Conservation (phyloP, 1,140 invertebrate species). For the Drosophila arizonae region DNA sequence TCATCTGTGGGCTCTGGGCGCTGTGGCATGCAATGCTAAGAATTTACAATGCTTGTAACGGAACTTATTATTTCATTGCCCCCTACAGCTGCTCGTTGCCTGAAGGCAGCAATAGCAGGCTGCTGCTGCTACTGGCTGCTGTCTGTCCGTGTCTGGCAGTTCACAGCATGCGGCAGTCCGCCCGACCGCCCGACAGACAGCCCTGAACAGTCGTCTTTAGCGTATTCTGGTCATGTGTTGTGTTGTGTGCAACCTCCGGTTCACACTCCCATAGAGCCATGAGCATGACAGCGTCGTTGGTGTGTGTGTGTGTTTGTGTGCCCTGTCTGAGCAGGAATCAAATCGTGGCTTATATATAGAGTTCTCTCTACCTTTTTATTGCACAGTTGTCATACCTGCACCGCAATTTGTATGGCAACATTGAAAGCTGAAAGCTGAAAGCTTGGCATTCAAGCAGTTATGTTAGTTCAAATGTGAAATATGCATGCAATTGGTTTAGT, state of each 20-base stretch:
- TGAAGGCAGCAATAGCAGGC: background rate
- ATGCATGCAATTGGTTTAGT: conserved; percentile 41
- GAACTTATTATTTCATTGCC: conserved; percentile 71
- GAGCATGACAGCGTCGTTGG: background rate
- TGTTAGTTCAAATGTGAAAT: conserved; percentile 33
- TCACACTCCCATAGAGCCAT: conserved; percentile 14
- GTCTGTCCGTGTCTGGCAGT: conserved; percentile 26
- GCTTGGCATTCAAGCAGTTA: conserved; percentile 14
- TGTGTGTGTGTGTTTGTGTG: background rate
- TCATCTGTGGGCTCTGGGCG: conserved; percentile 25
- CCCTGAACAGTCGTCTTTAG: conserved; percentile 20
- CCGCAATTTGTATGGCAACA: conserved; percentile 51
- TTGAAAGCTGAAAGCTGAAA: background rate
- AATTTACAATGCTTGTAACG: conserved; percentile 64
- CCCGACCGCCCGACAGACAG: conserved; percentile 2
- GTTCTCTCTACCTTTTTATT: conserved; percentile 26
- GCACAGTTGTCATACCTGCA: conserved; percentile 62
- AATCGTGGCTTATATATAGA: background rate
- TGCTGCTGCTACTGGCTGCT: background rate
- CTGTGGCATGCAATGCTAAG: conserved; percentile 49
- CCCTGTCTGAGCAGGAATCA: conserved; percentile 12
- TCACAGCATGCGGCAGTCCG: conserved; percentile 18
- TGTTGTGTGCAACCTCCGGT: conserved; percentile 35
- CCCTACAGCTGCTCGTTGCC: conserved; percentile 1
- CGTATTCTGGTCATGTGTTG: conserved; percentile 48